Evolutionary conservation across 2,888 invertebrate species (phyloP).

Genomic region (Orthosia gracilis): DNA sequence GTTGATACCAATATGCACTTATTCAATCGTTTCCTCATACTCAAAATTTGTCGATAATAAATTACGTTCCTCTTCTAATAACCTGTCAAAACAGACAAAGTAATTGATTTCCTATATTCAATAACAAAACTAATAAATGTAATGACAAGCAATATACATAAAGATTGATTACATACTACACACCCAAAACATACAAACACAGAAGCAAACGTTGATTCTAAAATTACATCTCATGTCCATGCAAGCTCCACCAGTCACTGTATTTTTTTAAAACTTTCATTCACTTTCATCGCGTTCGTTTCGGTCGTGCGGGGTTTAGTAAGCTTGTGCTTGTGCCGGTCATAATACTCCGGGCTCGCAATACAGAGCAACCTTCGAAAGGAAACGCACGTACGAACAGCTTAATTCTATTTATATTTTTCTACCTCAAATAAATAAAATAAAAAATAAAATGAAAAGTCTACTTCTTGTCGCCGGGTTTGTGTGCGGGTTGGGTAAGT

Average conservation of each 20-base stretch:
- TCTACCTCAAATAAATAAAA: conserved; percentile 66
- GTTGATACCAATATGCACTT: background rate
- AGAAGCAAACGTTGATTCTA: conserved; percentile 8
- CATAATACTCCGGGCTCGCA: conserved; percentile 79
- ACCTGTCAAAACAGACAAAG: conserved; percentile 37
- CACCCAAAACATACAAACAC: background rate
- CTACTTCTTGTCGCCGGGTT: conserved; percentile 78
- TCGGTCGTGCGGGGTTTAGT: conserved; percentile 71
- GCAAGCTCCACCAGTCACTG: conserved; percentile 54
- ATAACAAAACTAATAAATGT: conserved; percentile 27
- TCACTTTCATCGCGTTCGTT: conserved; percentile 68
- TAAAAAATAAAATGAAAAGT: conserved; percentile 78
- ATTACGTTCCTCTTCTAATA: conserved; percentile 37
- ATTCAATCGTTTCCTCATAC: conserved; percentile 37
- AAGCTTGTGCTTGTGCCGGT: conserved; percentile 74
- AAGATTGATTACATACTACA: conserved; percentile 40
- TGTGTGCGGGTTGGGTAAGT: conserved; percentile 85
- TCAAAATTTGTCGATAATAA: conserved; percentile 28
- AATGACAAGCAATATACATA: conserved; percentile 17
- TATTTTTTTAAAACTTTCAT: conserved; percentile 62
- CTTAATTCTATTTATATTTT: conserved; percentile 69
- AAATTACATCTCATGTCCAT: conserved; percentile 35
- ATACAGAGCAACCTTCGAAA: conserved; percentile 85
- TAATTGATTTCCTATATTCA: conserved; percentile 44
- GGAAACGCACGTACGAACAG: conserved; percentile 84